Percentiles rank a stretch among this genome's conserved stretches.
Evolutionary conservation across 2,888 invertebrate species (phyloP).

Genomic region (Tillus elongatus): DNA sequence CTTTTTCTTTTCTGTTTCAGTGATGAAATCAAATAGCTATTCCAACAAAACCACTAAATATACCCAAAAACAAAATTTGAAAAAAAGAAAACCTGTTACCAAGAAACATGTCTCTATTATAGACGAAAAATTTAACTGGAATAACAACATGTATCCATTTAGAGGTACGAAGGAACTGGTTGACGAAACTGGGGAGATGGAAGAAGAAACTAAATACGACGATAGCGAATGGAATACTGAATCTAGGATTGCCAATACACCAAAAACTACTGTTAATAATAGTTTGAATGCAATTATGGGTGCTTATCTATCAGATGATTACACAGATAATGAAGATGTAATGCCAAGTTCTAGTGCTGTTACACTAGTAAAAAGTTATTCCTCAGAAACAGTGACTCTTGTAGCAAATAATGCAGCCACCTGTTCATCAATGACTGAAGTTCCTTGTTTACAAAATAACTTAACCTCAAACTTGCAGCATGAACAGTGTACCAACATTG

Average conservation of each 20-base stretch:
- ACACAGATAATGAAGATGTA: slow-evolving; percentile 15
- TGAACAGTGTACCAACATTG: background rate
- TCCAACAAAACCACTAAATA: slow-evolving; percentile 10
- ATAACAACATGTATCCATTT: slow-evolving; percentile 38
- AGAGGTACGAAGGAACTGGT: slow-evolving; percentile 33
- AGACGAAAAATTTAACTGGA: slow-evolving; percentile 37
- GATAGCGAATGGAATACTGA: slow-evolving; percentile 34
- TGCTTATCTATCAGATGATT: slow-evolving; percentile 43
- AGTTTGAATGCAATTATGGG: slow-evolving; percentile 50
- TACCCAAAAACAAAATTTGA: slow-evolving; percentile 14
- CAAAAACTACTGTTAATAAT: slow-evolving; percentile 40
- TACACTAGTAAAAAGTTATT: too few species aligned
- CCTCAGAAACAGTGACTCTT: too few species aligned
- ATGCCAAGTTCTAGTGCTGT: slow-evolving; percentile 4
- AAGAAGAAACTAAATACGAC: slow-evolving; percentile 28
- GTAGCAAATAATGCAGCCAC: too few species aligned
- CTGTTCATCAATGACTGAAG: background rate
- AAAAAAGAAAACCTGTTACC: slow-evolving; percentile 17
- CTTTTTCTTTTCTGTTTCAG: slow-evolving; percentile 13
- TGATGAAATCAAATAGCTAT: too few species aligned
- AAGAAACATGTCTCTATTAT: slow-evolving; percentile 28
- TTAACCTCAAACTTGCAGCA: background rate
- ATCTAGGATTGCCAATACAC: slow-evolving; percentile 4
- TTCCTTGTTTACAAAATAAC: background rate
- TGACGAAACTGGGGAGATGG: slow-evolving; percentile 17